These are phyloP conservation scores for Theretra japonica DNA, from an alignment of 2,888 invertebrate species.

Conservation along the genomic window DNA sequence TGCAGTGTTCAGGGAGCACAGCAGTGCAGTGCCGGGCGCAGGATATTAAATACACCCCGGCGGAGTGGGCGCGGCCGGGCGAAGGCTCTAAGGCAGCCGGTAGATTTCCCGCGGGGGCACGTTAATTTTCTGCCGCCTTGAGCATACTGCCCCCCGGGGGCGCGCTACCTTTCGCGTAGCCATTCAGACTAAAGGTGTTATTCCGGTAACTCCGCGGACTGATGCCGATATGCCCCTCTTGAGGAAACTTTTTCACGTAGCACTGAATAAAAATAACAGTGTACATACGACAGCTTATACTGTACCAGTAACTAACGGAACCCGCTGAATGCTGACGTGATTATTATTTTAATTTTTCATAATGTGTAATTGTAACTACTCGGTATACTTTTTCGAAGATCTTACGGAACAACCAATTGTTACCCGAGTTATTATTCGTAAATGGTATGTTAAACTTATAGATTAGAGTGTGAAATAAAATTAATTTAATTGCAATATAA, in stretches of 20 bases:
- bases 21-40: conserved; percentile 44
- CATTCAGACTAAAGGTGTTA: conserved; percentile 84
- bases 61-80: conserved; percentile 68
- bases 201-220: conserved; percentile 78
- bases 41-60: conserved; percentile 81
- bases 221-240: conserved; percentile 74
- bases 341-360: no score
- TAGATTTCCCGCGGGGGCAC: conserved; percentile 88
- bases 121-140: conserved; percentile 92
- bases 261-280: conserved; percentile 66
- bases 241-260: conserved; percentile 71
- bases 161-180: conserved; percentile 83
- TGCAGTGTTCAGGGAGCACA: conserved; percentile 42
- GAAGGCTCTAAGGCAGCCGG: conserved; percentile 82
- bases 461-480: no score
- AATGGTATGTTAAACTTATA: no score
- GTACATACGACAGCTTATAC: conserved; percentile 36
- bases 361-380: no score
- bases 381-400: no score
- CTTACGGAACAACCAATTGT: no score
- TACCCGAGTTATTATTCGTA: no score
- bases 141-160: conserved; percentile 88
- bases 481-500: no score
- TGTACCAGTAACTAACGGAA: background rate
- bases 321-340: background rate